Percentiles rank a stretch among this genome's conserved stretches.
Conservation (phyloP, 2,113 vertebrate genomes). For the Danio rerio region DNA sequence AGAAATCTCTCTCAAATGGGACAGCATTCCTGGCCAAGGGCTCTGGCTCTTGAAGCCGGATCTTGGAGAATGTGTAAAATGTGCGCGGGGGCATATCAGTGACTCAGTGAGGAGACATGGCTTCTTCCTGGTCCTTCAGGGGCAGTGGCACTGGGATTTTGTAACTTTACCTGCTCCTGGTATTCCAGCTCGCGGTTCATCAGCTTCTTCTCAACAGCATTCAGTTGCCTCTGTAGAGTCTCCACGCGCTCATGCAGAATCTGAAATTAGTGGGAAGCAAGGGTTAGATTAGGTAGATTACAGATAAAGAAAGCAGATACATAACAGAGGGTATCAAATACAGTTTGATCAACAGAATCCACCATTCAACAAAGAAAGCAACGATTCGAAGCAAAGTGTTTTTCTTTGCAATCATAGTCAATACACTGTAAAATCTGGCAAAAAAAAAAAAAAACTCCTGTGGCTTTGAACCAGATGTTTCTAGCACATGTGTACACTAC, state of each 20-base stretch:
- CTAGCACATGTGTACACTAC: conserved; percentile 48
- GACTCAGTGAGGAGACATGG: conserved; percentile 39
- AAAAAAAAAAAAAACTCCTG: not conserved
- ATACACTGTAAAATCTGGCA: not conserved
- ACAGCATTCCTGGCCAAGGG: conserved; percentile 74
- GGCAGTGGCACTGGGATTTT: conserved; percentile 18
- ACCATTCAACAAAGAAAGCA: conserved; percentile 21
- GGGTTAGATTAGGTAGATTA: conserved; percentile 41
- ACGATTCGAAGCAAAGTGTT: not conserved
- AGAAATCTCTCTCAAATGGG: conserved; percentile 68
- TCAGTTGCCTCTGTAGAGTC: conserved; percentile 74
- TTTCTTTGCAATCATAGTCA: conserved; percentile 6
- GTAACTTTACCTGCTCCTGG: conserved; percentile 85
- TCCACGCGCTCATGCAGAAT: conserved; percentile 84
- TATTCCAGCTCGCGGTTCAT: conserved; percentile 83
- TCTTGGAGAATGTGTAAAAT: conserved; percentile 78
- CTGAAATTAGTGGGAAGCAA: conserved; percentile 69
- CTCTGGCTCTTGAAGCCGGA: conserved; percentile 73
- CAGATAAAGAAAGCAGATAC: conserved; percentile 25
- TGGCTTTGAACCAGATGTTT: conserved; percentile 46
- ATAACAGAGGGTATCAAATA: not conserved
- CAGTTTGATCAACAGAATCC: not conserved
- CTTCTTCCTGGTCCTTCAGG: conserved; percentile 27
- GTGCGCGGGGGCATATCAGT: conserved; percentile 65
- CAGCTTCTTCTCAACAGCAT: conserved; percentile 80